These are phyloP conservation scores for Apodemus speciosus DNA, from an alignment of 2,113 vertebrate species.

Conservation along the genomic window DNA sequence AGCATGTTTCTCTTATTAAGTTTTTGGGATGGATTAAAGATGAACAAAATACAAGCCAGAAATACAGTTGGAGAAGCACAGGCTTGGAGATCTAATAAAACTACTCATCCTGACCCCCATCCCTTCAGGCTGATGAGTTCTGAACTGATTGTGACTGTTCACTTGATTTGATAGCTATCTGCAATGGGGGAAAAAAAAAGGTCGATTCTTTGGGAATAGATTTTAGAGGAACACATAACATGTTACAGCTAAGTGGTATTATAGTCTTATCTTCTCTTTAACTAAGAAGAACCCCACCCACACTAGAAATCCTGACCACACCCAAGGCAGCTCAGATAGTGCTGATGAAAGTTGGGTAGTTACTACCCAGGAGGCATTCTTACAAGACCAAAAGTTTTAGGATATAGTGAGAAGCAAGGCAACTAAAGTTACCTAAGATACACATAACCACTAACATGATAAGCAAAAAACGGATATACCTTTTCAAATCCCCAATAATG, in stretches of 20 bases:
- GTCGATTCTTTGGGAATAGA: not conserved
- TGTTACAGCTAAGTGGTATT: constrained; percentile 10
- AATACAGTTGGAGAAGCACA: not conserved
- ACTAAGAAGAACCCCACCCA: not conserved
- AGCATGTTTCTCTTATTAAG: constrained; percentile 61
- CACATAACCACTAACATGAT: not conserved
- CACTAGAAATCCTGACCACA: not conserved
- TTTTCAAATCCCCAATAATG: not conserved
- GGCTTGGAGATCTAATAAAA: constrained; percentile 15
- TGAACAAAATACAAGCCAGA: constrained; percentile 52
- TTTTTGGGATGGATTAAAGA: constrained; percentile 53
- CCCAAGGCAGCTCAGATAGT: not conserved
- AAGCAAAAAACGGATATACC: not conserved
- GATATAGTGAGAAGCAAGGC: not conserved
- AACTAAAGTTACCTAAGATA: not conserved
- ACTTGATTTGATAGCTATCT: not conserved
- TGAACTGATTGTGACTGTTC: not conserved
- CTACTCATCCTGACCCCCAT: not conserved
- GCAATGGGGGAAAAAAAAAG: constrained; percentile 21
- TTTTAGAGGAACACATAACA: not conserved
- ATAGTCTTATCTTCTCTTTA: constrained; percentile 37
- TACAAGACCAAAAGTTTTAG: not conserved
- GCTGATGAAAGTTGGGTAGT: not conserved
- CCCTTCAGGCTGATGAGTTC: constrained; percentile 2
- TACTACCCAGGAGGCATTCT: not conserved